phyloP scores from a whole-genome alignment of 2,113 vertebrate genomes.

The Cebidichthys violaceus region DNA sequence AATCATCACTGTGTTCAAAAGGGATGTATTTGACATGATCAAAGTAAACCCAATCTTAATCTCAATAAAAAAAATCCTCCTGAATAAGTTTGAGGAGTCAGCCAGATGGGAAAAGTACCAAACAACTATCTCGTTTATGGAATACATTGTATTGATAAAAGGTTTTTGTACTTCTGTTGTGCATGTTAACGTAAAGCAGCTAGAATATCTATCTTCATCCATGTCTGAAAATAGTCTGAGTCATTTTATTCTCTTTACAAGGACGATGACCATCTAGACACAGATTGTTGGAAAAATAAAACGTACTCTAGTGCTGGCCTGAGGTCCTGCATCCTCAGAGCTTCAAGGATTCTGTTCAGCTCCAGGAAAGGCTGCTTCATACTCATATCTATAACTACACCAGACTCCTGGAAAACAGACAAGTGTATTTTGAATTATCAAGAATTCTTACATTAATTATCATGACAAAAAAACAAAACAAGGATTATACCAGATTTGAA shows the following conservation, averaged over 20 bases:
- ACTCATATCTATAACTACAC: slow-evolving; percentile 90
- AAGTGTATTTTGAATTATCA: background rate
- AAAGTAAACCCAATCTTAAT: background rate
- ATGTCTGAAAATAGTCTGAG: background rate
- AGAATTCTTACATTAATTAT: background rate
- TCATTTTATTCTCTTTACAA: background rate
- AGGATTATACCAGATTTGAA: background rate
- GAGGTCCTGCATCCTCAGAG: slow-evolving; percentile 89
- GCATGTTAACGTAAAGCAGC: background rate
- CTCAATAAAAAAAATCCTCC: background rate
- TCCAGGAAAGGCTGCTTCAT: slow-evolving; percentile 93
- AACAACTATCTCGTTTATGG: background rate
- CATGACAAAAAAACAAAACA: background rate
- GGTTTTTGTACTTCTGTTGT: background rate
- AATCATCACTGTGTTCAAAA: background rate
- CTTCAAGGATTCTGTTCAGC: slow-evolving; percentile 91
- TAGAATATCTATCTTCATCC: background rate
- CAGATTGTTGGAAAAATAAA: background rate
- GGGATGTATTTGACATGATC: background rate
- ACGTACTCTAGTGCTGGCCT: slow-evolving; percentile 90
- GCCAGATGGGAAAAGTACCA: background rate
- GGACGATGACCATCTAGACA: background rate
- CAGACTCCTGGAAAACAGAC: slow-evolving; percentile 85
- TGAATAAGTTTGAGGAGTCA: background rate
- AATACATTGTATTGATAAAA: background rate